phyloP scores from a whole-genome alignment of 2,113 vertebrate genomes.

The Tiliqua scincoides region DNA sequence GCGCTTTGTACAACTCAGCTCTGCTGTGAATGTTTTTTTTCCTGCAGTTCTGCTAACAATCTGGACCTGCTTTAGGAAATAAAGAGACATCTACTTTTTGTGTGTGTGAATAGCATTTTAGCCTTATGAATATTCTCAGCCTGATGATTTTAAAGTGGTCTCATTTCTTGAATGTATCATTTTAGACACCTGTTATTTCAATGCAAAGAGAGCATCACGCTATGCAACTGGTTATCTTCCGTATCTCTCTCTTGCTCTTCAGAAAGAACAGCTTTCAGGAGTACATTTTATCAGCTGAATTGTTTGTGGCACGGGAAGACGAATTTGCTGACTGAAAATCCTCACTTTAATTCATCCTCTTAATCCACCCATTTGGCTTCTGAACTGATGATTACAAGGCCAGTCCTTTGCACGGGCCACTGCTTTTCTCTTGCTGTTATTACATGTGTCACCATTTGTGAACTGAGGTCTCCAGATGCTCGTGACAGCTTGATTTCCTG shows the following conservation, averaged over 20 bases:
- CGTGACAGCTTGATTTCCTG: conserved; percentile 46
- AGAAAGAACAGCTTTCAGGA: background rate
- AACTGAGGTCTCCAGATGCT: conserved; percentile 50
- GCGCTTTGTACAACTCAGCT: no score
- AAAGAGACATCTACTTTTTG: conserved; percentile 46
- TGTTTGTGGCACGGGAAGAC: background rate
- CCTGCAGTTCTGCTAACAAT: no score
- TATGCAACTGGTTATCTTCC: background rate
- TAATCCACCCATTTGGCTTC: background rate
- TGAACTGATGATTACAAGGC: background rate
- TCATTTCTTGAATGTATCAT: conserved; percentile 25
- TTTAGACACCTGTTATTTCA: conserved; percentile 46
- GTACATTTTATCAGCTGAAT: background rate
- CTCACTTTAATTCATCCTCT: background rate
- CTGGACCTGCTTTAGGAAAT: conserved; percentile 52
- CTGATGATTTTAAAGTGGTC: conserved; percentile 37
- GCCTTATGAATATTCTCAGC: conserved; percentile 41
- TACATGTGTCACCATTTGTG: conserved; percentile 17
- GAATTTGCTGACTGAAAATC: background rate
- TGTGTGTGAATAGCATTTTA: conserved; percentile 42
- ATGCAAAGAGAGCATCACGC: conserved; percentile 1
- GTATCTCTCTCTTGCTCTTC: conserved; percentile 22
- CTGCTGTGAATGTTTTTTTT: no score
- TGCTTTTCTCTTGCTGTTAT: background rate
- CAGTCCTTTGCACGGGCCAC: background rate